Evolutionary conservation across 1,140 invertebrate genomes (phyloP).

Genomic region (Phymastichus coffea): DNA sequence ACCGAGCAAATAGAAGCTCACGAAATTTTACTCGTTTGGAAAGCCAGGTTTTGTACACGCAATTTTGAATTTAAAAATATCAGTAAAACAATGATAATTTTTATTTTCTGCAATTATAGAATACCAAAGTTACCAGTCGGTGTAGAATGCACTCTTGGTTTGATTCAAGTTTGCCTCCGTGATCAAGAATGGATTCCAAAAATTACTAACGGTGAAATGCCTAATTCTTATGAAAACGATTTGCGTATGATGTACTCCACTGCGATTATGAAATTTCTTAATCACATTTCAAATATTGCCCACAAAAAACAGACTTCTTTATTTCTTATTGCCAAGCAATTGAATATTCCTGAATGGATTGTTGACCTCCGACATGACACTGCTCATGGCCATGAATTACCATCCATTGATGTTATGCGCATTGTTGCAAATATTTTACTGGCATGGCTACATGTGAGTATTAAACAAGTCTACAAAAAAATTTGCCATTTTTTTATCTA

Average conservation of each 20-base stretch:
- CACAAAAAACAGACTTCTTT: conserved; percentile 57
- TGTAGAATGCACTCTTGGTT: conserved; percentile 65
- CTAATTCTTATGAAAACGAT: conserved; percentile 53
- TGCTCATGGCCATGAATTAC: conserved; percentile 63
- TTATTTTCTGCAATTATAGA: conserved; percentile 39
- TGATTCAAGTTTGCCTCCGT: conserved; percentile 62
- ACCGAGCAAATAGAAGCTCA: conserved; percentile 55
- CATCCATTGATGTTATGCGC: conserved; percentile 59
- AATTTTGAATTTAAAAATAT: conserved; percentile 13
- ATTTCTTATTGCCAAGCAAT: conserved; percentile 59
- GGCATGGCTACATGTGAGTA: conserved; percentile 62
- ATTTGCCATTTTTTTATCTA: background rate
- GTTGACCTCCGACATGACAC: conserved; percentile 66
- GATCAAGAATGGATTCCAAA: conserved; percentile 48
- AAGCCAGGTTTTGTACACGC: conserved; percentile 54
- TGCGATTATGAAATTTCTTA: conserved; percentile 64
- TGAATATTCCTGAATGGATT: conserved; percentile 67
- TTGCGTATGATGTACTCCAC: conserved; percentile 62
- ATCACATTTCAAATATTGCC: conserved; percentile 61
- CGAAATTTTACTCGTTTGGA: conserved; percentile 62
- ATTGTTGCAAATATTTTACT: conserved; percentile 59
- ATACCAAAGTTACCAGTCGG: conserved; percentile 66
- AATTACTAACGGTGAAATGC: conserved; percentile 37
- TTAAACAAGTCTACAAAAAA: conserved; percentile 1
- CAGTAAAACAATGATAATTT: background rate